Percentiles rank a stretch among this genome's conserved stretches.
Evolutionary conservation across 1,140 invertebrate genomes (phyloP).

Genomic region (Elymnias hypermnestra): DNA sequence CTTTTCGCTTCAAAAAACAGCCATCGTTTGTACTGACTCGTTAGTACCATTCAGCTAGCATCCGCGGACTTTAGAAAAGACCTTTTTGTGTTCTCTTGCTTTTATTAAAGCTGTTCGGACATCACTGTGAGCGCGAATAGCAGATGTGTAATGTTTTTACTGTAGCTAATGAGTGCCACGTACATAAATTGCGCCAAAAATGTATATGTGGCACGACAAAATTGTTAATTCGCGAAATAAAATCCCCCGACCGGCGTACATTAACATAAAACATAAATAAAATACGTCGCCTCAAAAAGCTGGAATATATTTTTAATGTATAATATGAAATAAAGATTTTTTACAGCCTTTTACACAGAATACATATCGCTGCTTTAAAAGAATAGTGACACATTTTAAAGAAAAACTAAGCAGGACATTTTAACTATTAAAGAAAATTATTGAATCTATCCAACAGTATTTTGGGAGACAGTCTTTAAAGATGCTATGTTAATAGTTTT

Average conservation of each 20-base stretch:
- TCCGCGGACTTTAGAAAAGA: constrained; percentile 36
- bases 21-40: constrained; percentile 40
- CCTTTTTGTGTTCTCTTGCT: constrained; percentile 35
- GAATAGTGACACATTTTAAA: too few species aligned
- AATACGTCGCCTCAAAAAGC: neutral
- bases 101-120: constrained; percentile 22
- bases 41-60: constrained; percentile 55
- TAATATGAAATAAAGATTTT: too few species aligned
- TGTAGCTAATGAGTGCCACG: constrained; percentile 22
- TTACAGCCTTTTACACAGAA: too few species aligned
- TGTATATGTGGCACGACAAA: neutral
- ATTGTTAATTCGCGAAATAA: constrained; percentile 10
- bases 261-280: constrained; percentile 1
- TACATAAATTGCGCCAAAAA: constrained; percentile 8
- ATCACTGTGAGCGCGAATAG: constrained; percentile 15
- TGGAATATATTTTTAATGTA: neutral
- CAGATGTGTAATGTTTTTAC: constrained; percentile 18
- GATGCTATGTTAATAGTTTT: too few species aligned
- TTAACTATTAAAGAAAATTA: too few species aligned
- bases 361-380: too few species aligned
- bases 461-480: too few species aligned
- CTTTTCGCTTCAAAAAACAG: constrained; percentile 34
- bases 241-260: neutral
- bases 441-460: too few species aligned
- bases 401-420: too few species aligned